Evolutionary conservation across 2,888 invertebrate species (phyloP).

Genomic region (Folsomia candida): DNA sequence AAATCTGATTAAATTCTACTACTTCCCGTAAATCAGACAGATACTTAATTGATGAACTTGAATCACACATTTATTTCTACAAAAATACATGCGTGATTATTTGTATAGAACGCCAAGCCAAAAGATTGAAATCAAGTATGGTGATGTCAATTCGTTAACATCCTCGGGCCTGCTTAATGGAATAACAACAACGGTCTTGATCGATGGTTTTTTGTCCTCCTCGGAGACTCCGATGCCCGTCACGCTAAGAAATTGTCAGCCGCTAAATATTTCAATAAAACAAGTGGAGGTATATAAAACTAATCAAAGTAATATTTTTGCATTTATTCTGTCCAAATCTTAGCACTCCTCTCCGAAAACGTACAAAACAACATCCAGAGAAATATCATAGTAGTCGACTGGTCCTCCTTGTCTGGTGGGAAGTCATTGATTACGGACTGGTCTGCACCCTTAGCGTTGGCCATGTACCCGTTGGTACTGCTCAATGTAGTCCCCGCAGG

Average conservation of each 20-base stretch:
- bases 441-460: not conserved
- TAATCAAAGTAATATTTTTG: too few relatives aligned
- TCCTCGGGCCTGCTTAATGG: not conserved
- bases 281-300: too few relatives aligned
- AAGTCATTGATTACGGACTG: constrained; percentile 15
- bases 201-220: not conserved
- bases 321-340: too few relatives aligned
- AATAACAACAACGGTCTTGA: not conserved
- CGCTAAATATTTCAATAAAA: too few relatives aligned
- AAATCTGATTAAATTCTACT: not conserved
- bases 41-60: not conserved
- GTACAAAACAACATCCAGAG: too few relatives aligned
- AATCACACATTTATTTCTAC: too few relatives aligned
- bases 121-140: not conserved
- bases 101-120: not conserved
- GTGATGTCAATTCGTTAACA: not conserved
- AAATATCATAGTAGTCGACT: constrained; percentile 38
- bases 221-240: not conserved
- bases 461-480: constrained; percentile 23
- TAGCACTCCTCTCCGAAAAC: not conserved
- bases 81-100: too few relatives aligned
- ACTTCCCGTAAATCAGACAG: not conserved
- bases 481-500: constrained; percentile 33
- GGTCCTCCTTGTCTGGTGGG: constrained; percentile 33
- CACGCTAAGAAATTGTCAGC: not conserved